A percentile compares a stretch with the other conserved stretches of the same genome.
These are phyloP conservation scores for Cepaea nemoralis DNA, from an alignment of 1,140 invertebrate genomes.

Conservation along the genomic window DNA sequence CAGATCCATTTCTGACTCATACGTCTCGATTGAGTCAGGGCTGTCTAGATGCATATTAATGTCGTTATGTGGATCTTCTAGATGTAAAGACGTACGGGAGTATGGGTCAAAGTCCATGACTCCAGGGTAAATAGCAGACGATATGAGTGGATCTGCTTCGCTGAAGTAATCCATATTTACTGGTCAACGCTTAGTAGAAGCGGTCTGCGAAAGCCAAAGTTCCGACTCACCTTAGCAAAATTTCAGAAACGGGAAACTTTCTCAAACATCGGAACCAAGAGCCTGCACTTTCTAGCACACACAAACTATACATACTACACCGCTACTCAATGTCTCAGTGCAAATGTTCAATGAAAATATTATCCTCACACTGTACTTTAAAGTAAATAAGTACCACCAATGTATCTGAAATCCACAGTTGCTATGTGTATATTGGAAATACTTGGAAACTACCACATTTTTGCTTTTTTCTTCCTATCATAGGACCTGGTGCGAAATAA, in stretches of 20 bases:
- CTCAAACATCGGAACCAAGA: neutral
- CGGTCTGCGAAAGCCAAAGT: neutral
- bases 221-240: neutral
- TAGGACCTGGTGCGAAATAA: neutral
- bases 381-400: neutral
- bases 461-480: neutral
- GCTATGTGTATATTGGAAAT: neutral
- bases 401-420: neutral
- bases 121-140: conserved; percentile 1
- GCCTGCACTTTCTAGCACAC: neutral
- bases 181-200: neutral
- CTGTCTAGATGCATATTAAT: conserved; percentile 29
- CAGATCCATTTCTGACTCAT: conserved; percentile 21
- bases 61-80: conserved; percentile 14
- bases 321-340: neutral
- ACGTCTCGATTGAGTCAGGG: conserved; percentile 27
- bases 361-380: neutral
- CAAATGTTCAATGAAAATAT: neutral
- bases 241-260: neutral
- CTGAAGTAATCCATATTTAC: conserved; percentile 19
- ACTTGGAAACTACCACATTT: neutral
- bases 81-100: conserved; percentile 17
- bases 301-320: neutral
- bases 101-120: conserved; percentile 27
- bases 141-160: conserved; percentile 25